Base-by-base conservation (phyloP, 2,888 invertebrate genomes). In the Tenthredo amoena region DNA sequence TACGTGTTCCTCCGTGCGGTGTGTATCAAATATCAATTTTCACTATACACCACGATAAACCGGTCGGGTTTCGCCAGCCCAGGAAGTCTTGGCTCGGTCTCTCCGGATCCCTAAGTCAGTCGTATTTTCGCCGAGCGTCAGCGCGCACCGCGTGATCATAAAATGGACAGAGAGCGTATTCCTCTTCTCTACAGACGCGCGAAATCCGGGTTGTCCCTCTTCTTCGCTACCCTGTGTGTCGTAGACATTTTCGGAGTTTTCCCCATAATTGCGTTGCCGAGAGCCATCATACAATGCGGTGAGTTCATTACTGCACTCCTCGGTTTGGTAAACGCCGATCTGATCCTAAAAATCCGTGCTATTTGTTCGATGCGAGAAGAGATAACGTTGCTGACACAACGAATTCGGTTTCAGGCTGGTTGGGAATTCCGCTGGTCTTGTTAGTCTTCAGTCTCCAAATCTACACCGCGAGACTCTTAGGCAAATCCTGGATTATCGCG, bases 171-270 rank as follows among this genome's bases (percentile, higher is more conserved):
- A 65, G 92, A 92, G 85, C 89, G 87, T 72, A 88, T 89, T 40
- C 91, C 92, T 4, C 88, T 93, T 50, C 85, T 92, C 34, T 82
- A 86, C 47, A 90, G 89, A 82, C 85, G 89, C 34, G 74, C 85
- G 2, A 90, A 87, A 86, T 88, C 91, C n/a, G 96, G 96, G 0
- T 94, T 97, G 6, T 96, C 96, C 50, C 94, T 97, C 3, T 91
- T 96, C 76, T 96, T 97, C 91, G 96, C 97, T 0, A 94, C 96
- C 18, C 94, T 97, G 65, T 97, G 97, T 92, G 96, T 98, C 40
- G 95, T 98, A 26, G 97, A 97, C 92, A 95, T 97, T 74, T 97
- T 98, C 91, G 98, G 97, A 68, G 97, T 98, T 0, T 97, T 97
- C 91, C 97, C 97, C 0, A 95, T 98, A 1, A 95, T 98, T 18